phyloP scores from a whole-genome alignment of 2,113 vertebrate genomes.

The Tympanuchus pallidicinctus region DNA sequence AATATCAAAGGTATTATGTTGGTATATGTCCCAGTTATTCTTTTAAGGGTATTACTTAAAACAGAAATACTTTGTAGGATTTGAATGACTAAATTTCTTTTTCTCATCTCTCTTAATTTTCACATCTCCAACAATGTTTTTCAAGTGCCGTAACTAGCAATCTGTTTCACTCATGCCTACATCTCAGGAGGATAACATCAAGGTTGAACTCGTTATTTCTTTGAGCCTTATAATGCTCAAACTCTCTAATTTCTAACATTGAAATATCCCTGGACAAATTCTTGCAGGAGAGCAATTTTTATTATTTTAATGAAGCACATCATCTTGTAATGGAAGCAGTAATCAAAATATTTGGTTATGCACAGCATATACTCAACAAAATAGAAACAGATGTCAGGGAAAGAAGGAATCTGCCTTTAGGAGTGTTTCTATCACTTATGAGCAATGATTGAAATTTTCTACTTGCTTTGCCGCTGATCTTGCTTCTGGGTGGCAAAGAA shows the following conservation, averaged over 20 bases:
- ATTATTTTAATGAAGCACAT: neutral
- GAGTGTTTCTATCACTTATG: neutral
- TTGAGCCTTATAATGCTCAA: neutral
- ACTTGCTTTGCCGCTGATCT: neutral
- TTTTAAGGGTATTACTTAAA: neutral
- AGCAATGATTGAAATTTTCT: neutral
- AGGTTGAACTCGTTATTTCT: neutral
- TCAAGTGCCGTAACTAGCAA: neutral
- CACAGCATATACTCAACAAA: neutral
- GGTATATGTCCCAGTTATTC: neutral
- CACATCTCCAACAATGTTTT: neutral
- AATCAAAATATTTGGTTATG: neutral
- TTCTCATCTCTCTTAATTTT: conserved; percentile 2
- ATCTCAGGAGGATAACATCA: neutral
- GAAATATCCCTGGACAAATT: neutral
- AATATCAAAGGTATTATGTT: neutral
- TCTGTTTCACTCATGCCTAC: neutral
- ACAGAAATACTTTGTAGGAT: neutral
- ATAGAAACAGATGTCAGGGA: neutral
- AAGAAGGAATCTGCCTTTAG: neutral
- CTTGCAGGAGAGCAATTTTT: neutral
- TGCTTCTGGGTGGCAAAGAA: neutral
- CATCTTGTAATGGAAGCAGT: neutral
- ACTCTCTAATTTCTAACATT: neutral
- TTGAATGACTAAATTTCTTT: neutral